These are phyloP conservation scores for Chondrilla cf. caribensis DNA, from an alignment of 37 sponge, comb jelly and placozoan species.

Conservation along the genomic window DNA sequence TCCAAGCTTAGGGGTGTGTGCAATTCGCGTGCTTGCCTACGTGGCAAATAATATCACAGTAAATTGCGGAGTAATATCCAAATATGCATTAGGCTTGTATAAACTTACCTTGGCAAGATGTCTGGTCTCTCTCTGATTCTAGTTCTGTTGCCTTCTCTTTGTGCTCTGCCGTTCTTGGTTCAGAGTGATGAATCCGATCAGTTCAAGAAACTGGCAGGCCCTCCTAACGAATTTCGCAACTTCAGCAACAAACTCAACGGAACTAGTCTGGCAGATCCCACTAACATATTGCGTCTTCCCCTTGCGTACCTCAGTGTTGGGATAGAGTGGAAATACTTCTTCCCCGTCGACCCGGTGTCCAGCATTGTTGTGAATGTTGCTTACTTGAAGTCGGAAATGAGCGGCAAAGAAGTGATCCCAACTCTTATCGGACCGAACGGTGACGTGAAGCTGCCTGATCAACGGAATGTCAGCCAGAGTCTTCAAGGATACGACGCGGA, in stretches of 20 bases:
- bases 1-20: no score
- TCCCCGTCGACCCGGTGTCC: conserved; percentile 3
- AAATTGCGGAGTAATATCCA: no score
- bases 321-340: background rate
- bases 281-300: background rate
- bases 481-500: background rate
- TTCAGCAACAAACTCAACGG: background rate
- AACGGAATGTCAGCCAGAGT: background rate
- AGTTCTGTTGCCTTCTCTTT: no score
- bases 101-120: no score
- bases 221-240: background rate
- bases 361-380: background rate
- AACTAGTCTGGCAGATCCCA: background rate
- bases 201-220: background rate
- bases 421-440: background rate
- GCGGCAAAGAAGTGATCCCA: background rate
- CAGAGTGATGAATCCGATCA: background rate
- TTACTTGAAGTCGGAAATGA: background rate
- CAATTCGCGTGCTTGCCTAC: no score
- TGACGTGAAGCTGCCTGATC: background rate
- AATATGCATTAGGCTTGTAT: no score
- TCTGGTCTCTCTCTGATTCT: no score
- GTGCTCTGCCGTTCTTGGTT: no score
- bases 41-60: no score
- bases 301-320: background rate